Percentiles rank a stretch among this genome's conserved stretches.
Evolutionary conservation across 2,888 invertebrate species (phyloP).

Genomic region (Magallana nippona): DNA sequence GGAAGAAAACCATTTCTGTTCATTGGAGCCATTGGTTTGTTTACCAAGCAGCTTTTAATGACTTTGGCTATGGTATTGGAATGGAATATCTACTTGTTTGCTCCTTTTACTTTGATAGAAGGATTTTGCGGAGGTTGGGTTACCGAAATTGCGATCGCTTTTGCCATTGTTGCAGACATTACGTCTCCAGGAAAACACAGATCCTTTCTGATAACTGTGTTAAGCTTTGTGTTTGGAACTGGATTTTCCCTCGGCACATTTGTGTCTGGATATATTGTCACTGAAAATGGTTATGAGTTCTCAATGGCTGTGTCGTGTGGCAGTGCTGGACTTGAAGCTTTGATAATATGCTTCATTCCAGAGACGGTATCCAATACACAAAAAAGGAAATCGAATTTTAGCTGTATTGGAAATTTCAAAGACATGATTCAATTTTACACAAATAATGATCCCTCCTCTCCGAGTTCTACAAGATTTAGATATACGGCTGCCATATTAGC

Average conservation of each 20-base stretch:
- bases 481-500: slow-evolving; percentile 50
- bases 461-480: slow-evolving; percentile 49
- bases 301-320: slow-evolving; percentile 30
- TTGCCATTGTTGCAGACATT: slow-evolving; percentile 45
- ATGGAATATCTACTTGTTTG: slow-evolving; percentile 50
- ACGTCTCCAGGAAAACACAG: slow-evolving; percentile 33
- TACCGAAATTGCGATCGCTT: slow-evolving; percentile 53
- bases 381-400: neutral
- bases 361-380: neutral
- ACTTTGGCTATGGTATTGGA: slow-evolving; percentile 54
- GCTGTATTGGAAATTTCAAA: slow-evolving; percentile 30
- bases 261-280: slow-evolving; percentile 39
- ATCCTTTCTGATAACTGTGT: slow-evolving; percentile 14
- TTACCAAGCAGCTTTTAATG: slow-evolving; percentile 38
- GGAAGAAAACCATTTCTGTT: slow-evolving; percentile 57
- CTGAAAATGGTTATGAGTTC: slow-evolving; percentile 20
- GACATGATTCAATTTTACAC: slow-evolving; percentile 28
- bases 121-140: slow-evolving; percentile 57
- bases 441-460: neutral
- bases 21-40: slow-evolving; percentile 45
- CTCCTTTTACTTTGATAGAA: slow-evolving; percentile 52
- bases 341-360: slow-evolving; percentile 17
- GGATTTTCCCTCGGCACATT: slow-evolving; percentile 31
- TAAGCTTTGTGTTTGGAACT: slow-evolving; percentile 29
- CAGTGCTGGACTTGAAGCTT: neutral